A percentile compares a stretch with the other conserved stretches of the same genome.
Evolutionary conservation across 2,797 vertebrate genomes (phyloP).

Genomic region (Neosalanx taihuensis): DNA sequence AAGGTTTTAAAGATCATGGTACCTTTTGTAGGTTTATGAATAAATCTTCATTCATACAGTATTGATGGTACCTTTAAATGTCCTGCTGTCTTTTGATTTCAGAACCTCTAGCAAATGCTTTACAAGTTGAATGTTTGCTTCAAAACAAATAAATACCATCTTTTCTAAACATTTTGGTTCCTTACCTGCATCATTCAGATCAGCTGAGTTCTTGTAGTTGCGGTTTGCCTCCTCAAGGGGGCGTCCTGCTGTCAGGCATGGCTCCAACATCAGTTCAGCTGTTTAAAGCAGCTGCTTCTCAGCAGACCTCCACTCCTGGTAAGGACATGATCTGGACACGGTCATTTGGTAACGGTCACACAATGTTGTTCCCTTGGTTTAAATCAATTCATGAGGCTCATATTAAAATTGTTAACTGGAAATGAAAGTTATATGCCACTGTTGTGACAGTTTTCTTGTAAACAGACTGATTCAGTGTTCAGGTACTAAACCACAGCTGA

Average conservation of each 20-base stretch:
- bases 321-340: background rate
- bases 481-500: no score
- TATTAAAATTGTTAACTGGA: no score
- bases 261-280: background rate
- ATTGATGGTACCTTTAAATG: slow-evolving; percentile 39
- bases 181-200: background rate
- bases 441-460: no score
- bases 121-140: slow-evolving; percentile 33
- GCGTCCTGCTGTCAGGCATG: slow-evolving; percentile 25
- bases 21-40: background rate
- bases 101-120: slow-evolving; percentile 14
- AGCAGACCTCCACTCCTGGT: background rate
- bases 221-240: slow-evolving; percentile 49
- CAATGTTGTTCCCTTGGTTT: no score
- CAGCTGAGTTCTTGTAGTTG: background rate
- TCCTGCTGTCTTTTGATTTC: slow-evolving; percentile 15
- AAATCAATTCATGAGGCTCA: no score
- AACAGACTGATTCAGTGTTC: no score
- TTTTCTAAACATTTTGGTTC: background rate
- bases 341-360: background rate
- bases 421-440: no score
- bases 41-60: slow-evolving; percentile 38
- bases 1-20: background rate
- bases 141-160: slow-evolving; percentile 41
- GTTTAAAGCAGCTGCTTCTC: background rate